Evolutionary conservation across 2,888 invertebrate genomes (phyloP).

Genomic region (Maniola hyperantus): DNA sequence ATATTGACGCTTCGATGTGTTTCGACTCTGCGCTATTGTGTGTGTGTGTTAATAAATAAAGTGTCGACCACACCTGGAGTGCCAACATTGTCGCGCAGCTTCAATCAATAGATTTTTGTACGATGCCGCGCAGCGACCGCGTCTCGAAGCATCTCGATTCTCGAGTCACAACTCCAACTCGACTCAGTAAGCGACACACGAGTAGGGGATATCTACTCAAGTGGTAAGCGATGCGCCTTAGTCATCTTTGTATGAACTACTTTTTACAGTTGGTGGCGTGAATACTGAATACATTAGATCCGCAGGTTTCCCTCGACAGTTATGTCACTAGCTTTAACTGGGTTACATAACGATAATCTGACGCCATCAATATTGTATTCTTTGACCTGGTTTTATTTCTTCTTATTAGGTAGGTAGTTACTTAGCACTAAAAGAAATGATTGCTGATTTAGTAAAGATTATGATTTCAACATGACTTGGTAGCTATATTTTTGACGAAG

Average conservation of each 20-base stretch:
- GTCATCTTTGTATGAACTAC: slow-evolving; percentile 3
- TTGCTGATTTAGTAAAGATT: not conserved
- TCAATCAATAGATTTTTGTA: too few relatives aligned
- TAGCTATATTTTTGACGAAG: not conserved
- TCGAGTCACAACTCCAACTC: too few relatives aligned
- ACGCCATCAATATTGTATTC: slow-evolving; percentile 14
- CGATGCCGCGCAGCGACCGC: too few relatives aligned
- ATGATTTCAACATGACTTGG: slow-evolving; percentile 3
- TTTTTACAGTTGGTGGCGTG: slow-evolving; percentile 4
- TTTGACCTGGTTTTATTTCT: slow-evolving; percentile 18
- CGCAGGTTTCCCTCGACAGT: slow-evolving; percentile 13
- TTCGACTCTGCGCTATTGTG: too few relatives aligned
- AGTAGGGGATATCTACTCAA: too few relatives aligned
- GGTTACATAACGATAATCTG: slow-evolving; percentile 8
- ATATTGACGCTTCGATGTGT: too few relatives aligned
- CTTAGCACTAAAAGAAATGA: slow-evolving; percentile 1
- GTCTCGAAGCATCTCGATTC: too few relatives aligned
- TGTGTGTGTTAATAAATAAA: too few relatives aligned
- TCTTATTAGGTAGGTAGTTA: not conserved
- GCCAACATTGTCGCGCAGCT: too few relatives aligned
- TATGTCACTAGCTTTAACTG: slow-evolving; percentile 7
- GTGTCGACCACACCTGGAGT: too few relatives aligned
- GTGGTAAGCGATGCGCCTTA: not conserved
- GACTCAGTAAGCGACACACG: too few relatives aligned
- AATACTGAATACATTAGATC: slow-evolving; percentile 3